Base-by-base conservation (phyloP, 2,888 invertebrate species). In the Hydrotaea diabolus region DNA sequence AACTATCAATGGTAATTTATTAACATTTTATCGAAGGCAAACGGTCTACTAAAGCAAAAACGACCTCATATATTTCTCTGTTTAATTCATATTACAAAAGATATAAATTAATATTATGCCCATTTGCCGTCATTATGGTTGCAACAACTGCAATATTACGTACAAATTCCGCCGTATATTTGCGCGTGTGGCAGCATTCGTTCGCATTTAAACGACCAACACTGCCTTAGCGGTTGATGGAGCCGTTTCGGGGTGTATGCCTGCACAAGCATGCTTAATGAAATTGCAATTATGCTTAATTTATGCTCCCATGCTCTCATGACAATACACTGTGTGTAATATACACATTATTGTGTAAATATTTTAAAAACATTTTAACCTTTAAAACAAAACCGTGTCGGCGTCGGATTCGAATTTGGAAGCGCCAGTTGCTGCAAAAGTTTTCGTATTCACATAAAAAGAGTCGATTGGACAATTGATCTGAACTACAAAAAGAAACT, bases 261-360 rank as follows among this genome's bases (percentile, higher is more conserved):
- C 31, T 62, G 31, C 31, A 15, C 31, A 17, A 36, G 62, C 74
- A n/a, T 17, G 77, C 62, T 80, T 77, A 84, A 80, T 84, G 46
- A 84, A 77, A 75, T 75, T 80, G 74, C 80, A 83, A 80, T 83
- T 80, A 80, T 74, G 46, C 64, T 80, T 64, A 83, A 77, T 80
- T 80, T 84, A 80, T 77, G 57, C 39, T 39, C 11, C 11, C 21
- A 73, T 72, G 26, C 66, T 36, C n/a, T 75, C 53, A 31, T 43
- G 59, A 64, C 72, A 76, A 72, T 72, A 78, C n/a, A 49, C 62
- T 46, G 23, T 55, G n/a, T 55, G 21, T 21, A 66, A 59, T 46
- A 46, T 49, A 49, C 21, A 21, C 55, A 77, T 57, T 71, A 74
- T 80, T 80, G 49, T 80, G 83, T 53, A 80, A 66, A 80, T 80